Evolutionary conservation across 2,888 invertebrate species (phyloP), one percentile per base, ranked within the genome.

Genomic region (Fragum sueziense): DNA sequence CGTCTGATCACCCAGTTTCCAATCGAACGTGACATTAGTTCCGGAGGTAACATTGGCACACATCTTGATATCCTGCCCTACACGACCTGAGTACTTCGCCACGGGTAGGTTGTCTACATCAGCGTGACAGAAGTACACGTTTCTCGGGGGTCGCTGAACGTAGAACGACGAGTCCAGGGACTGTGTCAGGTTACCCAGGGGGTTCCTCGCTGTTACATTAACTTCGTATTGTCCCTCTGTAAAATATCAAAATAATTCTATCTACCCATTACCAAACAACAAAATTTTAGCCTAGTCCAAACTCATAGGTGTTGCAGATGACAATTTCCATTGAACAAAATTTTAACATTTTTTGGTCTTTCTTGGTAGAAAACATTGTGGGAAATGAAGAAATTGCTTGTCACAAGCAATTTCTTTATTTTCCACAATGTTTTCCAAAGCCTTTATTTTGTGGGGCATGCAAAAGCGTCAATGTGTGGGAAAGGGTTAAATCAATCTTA

Each of bases 201-300:
- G 88, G 76, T 92, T 93, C 14, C 72, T 76, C 27, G 91, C 92
- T 68, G 88, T 91, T 33, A 92, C 90, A 31, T 76, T 86, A 4
- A 92, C 88, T 31, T 76, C 81, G 82, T 88, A 93, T 4, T 85
- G 85, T 25, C 91, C 91, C 85, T 88, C 92, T 93, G 88, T n/a
- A 88, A 88, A 71, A 34, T 2, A n/a, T n/a, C n/a, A n/a, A n/a
- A n/a, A n/a, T n/a, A n/a, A n/a, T n/a, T n/a, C n/a, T n/a, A n/a
- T n/a, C n/a, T n/a, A n/a, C n/a, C n/a, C n/a, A n/a, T n/a, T n/a
- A n/a, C n/a, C n/a, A n/a, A n/a, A n/a, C n/a, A n/a, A n/a, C n/a
- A n/a, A n/a, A n/a, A n/a, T n/a, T n/a, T n/a, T n/a, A n/a, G n/a
- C n/a, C n/a, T n/a, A n/a, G n/a, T n/a, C n/a, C n/a, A n/a, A n/a